Evolutionary conservation across 2,113 vertebrate species (phyloP).

Genomic region (Cichladusa arquata): DNA sequence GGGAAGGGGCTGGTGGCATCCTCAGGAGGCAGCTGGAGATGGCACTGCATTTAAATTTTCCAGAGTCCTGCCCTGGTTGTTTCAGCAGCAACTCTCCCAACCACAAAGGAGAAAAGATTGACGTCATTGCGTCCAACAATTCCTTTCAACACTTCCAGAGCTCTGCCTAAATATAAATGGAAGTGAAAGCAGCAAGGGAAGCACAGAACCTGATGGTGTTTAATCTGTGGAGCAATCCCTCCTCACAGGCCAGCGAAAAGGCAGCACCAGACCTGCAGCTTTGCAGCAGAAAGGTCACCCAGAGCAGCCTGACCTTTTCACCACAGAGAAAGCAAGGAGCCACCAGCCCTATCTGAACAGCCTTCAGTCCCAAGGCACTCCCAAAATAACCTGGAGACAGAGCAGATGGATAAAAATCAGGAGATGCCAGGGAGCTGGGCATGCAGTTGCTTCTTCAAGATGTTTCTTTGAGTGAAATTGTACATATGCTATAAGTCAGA

Average conservation of each 20-base stretch:
- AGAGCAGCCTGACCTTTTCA: background rate
- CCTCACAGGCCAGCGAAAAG: background rate
- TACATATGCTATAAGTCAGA: background rate
- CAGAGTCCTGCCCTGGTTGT: background rate
- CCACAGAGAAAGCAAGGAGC: background rate
- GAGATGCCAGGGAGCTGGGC: background rate
- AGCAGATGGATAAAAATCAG: background rate
- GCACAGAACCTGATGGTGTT: background rate
- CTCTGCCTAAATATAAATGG: background rate
- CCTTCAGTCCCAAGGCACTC: background rate
- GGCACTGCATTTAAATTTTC: background rate
- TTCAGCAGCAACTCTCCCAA: background rate
- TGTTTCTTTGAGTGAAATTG: background rate
- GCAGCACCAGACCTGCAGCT: background rate
- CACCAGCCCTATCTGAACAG: background rate
- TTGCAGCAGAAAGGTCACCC: background rate
- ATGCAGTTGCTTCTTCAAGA: background rate
- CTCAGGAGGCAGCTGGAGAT: background rate
- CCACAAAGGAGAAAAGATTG: background rate
- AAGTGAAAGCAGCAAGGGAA: background rate
- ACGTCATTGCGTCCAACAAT: background rate
- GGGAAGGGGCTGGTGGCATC: background rate
- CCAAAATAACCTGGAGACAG: constrained; percentile 18
- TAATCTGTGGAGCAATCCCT: background rate
- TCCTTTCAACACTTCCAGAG: background rate